These are phyloP conservation scores for Protobothrops flavoviridis DNA, from an alignment of 2,113 vertebrate genomes.

Conservation along the genomic window DNA sequence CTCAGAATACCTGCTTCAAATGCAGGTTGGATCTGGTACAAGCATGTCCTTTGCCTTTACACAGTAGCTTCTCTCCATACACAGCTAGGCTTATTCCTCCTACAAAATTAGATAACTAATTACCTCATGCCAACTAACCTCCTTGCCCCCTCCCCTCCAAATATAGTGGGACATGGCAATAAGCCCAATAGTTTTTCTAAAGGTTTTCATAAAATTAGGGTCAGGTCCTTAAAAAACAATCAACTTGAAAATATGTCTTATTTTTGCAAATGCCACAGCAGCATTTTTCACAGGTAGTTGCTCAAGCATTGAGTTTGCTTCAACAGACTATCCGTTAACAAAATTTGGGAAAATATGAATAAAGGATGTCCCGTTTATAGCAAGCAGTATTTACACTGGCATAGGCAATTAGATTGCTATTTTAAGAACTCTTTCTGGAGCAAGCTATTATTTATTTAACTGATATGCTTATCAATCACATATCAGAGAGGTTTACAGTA, in stretches of 20 bases:
- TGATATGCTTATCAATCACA: neutral
- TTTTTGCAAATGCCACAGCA: neutral
- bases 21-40: too few relatives aligned
- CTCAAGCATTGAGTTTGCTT: neutral
- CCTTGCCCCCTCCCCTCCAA: neutral
- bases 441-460: neutral
- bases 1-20: too few relatives aligned
- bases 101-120: too few relatives aligned
- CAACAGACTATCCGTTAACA: neutral
- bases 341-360: neutral
- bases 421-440: neutral
- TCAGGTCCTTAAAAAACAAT: neutral
- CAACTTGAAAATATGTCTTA: neutral
- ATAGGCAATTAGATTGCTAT: neutral
- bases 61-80: neutral
- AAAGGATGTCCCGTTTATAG: neutral
- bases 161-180: neutral
- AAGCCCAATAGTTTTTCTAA: accelerated
- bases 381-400: neutral
- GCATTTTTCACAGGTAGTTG: neutral
- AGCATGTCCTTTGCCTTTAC: neutral
- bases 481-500: neutral
- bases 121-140: neutral
- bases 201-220: neutral
- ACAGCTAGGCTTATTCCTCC: neutral